These are phyloP conservation scores for Callopanchax toddi DNA, from an alignment of 2,113 vertebrate genomes.

Conservation along the genomic window DNA sequence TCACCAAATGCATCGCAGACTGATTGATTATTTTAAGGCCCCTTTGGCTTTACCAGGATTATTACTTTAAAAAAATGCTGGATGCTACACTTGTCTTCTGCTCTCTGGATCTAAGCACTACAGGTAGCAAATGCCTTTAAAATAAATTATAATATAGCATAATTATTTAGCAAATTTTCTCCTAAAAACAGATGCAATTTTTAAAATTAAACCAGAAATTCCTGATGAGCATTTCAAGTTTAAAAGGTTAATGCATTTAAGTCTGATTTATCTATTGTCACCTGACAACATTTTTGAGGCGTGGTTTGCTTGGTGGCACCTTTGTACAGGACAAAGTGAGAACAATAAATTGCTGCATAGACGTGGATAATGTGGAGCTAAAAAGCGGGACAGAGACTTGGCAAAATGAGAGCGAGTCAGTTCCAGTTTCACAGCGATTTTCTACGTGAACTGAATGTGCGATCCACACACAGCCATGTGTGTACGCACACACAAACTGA, in stretches of 20 bases:
- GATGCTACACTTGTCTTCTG: too few species aligned
- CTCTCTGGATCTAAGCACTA: too few species aligned
- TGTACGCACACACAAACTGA: slow-evolving; percentile 34
- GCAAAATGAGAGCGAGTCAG: slow-evolving; percentile 27
- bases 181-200: too few species aligned
- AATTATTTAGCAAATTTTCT: too few species aligned
- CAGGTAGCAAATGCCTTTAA: too few species aligned
- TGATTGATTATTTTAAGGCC: too few species aligned
- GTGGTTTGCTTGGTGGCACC: slow-evolving; percentile 26
- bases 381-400: slow-evolving; percentile 23
- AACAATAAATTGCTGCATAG: slow-evolving; percentile 46
- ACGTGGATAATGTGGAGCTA: slow-evolving; percentile 25
- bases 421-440: slow-evolving; percentile 40
- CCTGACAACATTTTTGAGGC: not conserved
- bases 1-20: too few species aligned
- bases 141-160: too few species aligned
- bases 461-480: slow-evolving; percentile 9
- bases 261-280: not conserved
- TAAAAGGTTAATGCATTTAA: not conserved
- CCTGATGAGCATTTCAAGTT: too few species aligned
- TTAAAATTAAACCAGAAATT: too few species aligned
- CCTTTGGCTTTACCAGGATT: too few species aligned
- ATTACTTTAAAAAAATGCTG: too few species aligned
- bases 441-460: slow-evolving; percentile 33
- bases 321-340: slow-evolving; percentile 24